phyloP scores from a whole-genome alignment of 64 coral and sea anemone species.

The Hydrozoanthus tunicans region DNA sequence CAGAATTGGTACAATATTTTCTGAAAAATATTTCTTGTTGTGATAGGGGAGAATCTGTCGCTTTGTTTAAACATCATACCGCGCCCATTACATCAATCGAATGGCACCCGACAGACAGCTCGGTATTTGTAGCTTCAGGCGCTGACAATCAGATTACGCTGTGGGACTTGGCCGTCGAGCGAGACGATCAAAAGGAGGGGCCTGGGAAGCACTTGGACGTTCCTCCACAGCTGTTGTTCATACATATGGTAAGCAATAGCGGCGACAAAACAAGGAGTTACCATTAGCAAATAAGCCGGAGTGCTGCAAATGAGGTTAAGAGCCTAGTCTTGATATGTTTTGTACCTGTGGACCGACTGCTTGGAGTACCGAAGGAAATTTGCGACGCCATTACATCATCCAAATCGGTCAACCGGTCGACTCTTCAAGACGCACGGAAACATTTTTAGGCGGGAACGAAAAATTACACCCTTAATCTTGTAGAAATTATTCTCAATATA shows the following conservation, averaged over 20 bases:
- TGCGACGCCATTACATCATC: no score
- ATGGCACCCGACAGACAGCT: conserved; percentile 89
- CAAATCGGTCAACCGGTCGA: no score
- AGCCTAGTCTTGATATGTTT: no score
- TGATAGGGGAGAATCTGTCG: conserved; percentile 77
- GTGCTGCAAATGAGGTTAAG: no score
- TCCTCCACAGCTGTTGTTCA: conserved; percentile 91
- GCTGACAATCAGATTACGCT: conserved; percentile 88
- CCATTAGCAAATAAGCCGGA: no score
- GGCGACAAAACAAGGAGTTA: not conserved
- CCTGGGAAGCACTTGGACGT: conserved; percentile 86
- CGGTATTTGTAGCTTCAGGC: conserved; percentile 87
- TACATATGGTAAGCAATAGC: conserved; percentile 81
- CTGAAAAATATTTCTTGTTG: not conserved
- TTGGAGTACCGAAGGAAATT: no score
- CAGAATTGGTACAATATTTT: not conserved
- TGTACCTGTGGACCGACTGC: no score
- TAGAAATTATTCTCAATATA: no score
- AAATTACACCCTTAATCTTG: no score
- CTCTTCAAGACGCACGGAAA: no score
- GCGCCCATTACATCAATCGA: conserved; percentile 92
- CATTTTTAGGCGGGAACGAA: no score
- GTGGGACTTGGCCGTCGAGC: conserved; percentile 94
- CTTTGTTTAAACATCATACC: conserved; percentile 93
- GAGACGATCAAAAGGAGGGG: conserved; percentile 66